Conservation (phyloP, 2,113 vertebrate genomes). For the Nothoprocta pentlandii region DNA sequence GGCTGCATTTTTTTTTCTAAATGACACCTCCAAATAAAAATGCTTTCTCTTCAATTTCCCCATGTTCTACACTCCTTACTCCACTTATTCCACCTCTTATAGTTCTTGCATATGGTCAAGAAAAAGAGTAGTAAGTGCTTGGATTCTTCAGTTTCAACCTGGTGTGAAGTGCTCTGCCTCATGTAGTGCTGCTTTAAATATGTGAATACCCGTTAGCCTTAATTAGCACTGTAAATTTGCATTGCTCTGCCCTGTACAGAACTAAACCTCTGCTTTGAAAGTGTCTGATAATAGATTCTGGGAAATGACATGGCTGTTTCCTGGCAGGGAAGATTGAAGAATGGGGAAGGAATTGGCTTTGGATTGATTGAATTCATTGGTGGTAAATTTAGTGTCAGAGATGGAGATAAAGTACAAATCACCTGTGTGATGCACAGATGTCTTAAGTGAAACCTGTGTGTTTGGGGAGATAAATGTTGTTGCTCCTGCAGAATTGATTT, state of each 20-base stretch:
- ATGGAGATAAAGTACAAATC: neutral
- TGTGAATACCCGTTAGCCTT: neutral
- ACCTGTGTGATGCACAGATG: rapidly evolving
- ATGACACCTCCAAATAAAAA: neutral
- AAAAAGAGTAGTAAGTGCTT: neutral
- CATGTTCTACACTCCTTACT: neutral
- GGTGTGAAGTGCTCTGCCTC: neutral
- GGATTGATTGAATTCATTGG: neutral
- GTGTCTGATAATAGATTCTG: neutral
- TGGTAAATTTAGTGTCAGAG: neutral
- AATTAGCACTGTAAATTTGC: neutral
- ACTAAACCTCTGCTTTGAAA: neutral
- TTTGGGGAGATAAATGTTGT: neutral
- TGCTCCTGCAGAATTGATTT: neutral
- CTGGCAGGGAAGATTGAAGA: neutral
- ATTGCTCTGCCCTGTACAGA: neutral
- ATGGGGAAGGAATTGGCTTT: neutral
- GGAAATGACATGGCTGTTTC: neutral
- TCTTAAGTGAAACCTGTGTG: neutral
- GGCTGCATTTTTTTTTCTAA: neutral
- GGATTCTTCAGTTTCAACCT: neutral
- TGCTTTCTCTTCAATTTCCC: neutral
- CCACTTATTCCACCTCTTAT: neutral
- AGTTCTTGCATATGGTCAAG: neutral
- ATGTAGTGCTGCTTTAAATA: neutral